Evolutionary conservation across 2,797 vertebrate genomes (phyloP).

Genomic region (Carcharodon carcharias): DNA sequence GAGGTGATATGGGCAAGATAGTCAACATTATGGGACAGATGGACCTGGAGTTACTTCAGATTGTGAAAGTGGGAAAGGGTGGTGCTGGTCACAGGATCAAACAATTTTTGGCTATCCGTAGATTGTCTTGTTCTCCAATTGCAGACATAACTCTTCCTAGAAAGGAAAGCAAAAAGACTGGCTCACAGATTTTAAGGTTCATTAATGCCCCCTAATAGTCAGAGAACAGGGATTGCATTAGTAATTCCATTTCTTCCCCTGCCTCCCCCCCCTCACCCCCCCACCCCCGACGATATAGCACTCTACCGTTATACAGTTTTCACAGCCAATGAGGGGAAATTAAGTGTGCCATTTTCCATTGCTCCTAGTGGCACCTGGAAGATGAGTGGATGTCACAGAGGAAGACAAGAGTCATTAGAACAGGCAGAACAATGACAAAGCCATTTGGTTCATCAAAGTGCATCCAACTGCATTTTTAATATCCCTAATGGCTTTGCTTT

Average conservation of each 20-base stretch:
- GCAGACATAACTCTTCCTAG: neutral
- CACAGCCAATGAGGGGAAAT: neutral
- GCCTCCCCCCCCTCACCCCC: too few relatives aligned
- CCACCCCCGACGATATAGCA: neutral
- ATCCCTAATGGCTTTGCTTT: neutral
- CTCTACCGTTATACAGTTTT: neutral
- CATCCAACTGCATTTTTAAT: neutral
- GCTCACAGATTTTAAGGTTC: neutral
- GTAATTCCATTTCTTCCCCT: neutral
- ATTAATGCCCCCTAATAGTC: neutral
- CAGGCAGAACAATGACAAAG: neutral
- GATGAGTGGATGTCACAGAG: neutral
- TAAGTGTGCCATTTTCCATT: neutral
- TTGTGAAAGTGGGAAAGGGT: neutral
- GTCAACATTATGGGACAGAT: neutral
- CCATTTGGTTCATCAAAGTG: neutral
- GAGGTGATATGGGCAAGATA: neutral
- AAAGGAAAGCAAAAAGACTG: neutral
- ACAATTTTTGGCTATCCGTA: neutral
- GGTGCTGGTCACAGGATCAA: neutral
- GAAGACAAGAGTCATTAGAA: too few relatives aligned
- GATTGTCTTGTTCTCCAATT: neutral
- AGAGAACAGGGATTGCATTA: neutral
- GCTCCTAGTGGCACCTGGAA: neutral
- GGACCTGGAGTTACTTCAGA: neutral